Base-by-base conservation (phyloP, 2,888 invertebrate genomes). In the Cephus pulcher region DNA sequence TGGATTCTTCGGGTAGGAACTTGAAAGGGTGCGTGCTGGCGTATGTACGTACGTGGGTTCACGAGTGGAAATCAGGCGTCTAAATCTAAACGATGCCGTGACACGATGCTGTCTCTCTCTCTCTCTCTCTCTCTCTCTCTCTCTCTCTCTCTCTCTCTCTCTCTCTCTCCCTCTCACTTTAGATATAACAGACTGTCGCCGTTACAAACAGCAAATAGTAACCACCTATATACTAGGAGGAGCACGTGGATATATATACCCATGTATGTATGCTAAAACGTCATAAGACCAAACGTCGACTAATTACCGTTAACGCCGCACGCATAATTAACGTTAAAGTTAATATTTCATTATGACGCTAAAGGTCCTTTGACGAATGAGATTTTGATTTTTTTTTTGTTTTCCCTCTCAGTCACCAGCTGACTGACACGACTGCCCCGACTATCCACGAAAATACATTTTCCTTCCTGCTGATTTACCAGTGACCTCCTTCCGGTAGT, bases 271-370 rank as follows among this genome's bases (percentile, higher is more conserved):
- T 12, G 35, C 12, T 15, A 40, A 4, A 15, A 15, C 40, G 40
- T 6, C 15, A 15, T 15, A 40, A 15, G 40, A 76, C 78, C 79
- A 80, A 82, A 82, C 86, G 82, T 84, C 87, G 86, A 86, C 88
- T 89, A 89, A 89, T 89, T 89, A 89, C 87, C 86, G 89, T 88
- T 89, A 89, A 89, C 88, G 86, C 84, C 84, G 85, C 85, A 86
- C 85, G 88, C 85, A 82, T 80, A 86, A 86, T 85, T 84, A 86
- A 86, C 80, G 81, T 81, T 79, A 79, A 34, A 76, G 77, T 84
- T 84, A 82, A 84, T 86, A 82, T 79, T 78, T 80, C 80, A 82
- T 82, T 79, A 79, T 78, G 78, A 70, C 75, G 78, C 77, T 79
- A 75, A 78, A 75, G 69, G 35, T 32, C 71, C 4, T 12, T 75